Base-by-base conservation (phyloP, 2,888 invertebrate genomes). In the Plebejus melissa region DNA sequence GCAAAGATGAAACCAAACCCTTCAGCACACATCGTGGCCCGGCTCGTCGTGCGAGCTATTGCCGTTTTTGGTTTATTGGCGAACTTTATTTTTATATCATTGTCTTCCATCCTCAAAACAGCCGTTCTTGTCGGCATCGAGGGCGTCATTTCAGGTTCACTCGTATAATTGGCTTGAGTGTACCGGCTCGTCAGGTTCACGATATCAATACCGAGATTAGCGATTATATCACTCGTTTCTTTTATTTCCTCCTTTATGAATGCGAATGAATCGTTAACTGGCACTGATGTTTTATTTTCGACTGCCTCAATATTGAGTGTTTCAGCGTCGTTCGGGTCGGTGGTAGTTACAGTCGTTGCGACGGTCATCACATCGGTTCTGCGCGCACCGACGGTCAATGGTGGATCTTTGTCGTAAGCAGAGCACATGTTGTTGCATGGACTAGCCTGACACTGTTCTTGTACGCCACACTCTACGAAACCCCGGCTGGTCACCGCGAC, bases 401-500 rank as follows among this genome's bases (percentile, higher is more conserved):
- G 76, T 3, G 82, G 69, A 77, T 93, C 93, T 82, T 94, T 90
- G 76, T 88, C 81, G 28, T 85, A 81, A 57, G 86, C 81, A 28
- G 81, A 80, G 79, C 92, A 93, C 9, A 85, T 81, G 22, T 85
- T 80, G 0, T 79, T 76, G 76, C 91, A 91, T 1, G 82, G 78
- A n/a, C 85, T 83, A 46, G 85, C 82, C 0, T 80, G 77, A 76
- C 90, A 92, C 78, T 86, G 87, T 4, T 88, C 84, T 76, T 87
- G 85, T 28, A 83, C 84, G 46, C 87, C 87, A 76, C 93, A 93
- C 0, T 80, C 78, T 60, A 93, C 84, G 41, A 93, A 88, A 54
- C 82, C 84, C 0, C 87, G 84, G 91, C 92, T 91, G 0, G 84
- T 80, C 6, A 92, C 77, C 1, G 86, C 79, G 77, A 91, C 91